phyloP scores from a whole-genome alignment of 2,797 vertebrate species.

The Scomberomorus guttatus region DNA sequence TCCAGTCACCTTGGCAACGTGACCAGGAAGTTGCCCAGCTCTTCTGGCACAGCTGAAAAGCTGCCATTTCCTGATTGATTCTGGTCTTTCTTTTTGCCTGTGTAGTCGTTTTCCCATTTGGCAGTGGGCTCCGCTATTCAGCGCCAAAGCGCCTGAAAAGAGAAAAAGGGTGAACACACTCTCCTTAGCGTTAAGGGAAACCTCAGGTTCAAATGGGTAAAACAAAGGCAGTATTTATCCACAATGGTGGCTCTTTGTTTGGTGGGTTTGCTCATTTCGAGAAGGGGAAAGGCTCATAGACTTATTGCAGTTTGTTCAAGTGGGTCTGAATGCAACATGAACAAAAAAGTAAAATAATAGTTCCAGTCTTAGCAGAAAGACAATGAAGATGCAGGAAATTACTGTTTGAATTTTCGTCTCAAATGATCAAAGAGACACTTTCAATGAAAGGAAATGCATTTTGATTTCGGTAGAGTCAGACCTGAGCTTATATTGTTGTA shows the following conservation, averaged over 20 bases:
- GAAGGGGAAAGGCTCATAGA: conserved; percentile 69
- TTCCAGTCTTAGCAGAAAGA: conserved; percentile 33
- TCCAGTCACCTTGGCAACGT: conserved; percentile 82
- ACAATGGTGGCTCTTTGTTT: conserved; percentile 70
- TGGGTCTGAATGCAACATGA: conserved; percentile 57
- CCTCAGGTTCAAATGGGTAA: conserved; percentile 74
- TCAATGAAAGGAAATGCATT: conserved; percentile 11
- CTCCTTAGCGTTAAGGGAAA: conserved; percentile 65
- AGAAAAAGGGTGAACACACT: conserved; percentile 70
- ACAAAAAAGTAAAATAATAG: conserved; percentile 48
- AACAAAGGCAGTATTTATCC: conserved; percentile 77
- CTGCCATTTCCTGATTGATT: conserved; percentile 86
- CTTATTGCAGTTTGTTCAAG: conserved; percentile 71
- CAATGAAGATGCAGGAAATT: conserved; percentile 36
- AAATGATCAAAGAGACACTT: conserved; percentile 17
- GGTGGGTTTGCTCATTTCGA: conserved; percentile 77
- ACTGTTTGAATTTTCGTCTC: conserved; percentile 21
- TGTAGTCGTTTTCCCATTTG: conserved; percentile 79
- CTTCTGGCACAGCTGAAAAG: conserved; percentile 81
- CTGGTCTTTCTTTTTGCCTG: conserved; percentile 76
- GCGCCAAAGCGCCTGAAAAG: conserved; percentile 71
- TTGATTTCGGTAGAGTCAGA: conserved; percentile 2
- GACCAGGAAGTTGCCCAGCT: conserved; percentile 83
- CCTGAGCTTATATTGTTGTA: background rate
- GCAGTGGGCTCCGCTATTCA: conserved; percentile 62